These are phyloP conservation scores for Aphodius granarius DNA, from an alignment of 2,888 invertebrate genomes.

Conservation along the genomic window DNA sequence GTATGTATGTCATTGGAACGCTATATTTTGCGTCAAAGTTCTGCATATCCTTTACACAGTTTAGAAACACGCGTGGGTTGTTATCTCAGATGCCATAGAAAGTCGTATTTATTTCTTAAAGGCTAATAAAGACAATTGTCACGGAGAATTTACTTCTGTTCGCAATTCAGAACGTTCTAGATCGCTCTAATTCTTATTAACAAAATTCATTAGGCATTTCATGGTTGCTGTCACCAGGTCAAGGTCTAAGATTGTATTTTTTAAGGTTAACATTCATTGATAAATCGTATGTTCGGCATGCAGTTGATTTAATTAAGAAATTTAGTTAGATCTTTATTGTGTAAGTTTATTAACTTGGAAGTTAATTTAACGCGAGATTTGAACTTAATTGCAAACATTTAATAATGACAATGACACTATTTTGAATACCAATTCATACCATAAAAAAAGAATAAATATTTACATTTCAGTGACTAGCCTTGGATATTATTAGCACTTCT, in stretches of 20 bases:
- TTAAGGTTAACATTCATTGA: background rate
- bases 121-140: background rate
- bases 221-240: conserved; percentile 17
- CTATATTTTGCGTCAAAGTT: background rate
- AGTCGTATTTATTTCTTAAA: background rate
- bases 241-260: conserved; percentile 12
- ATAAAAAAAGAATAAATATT: background rate
- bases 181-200: conserved; percentile 18
- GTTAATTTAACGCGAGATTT: too few species aligned
- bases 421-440: background rate
- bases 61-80: background rate
- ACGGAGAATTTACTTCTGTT: background rate
- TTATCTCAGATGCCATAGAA: background rate
- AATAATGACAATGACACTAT: background rate
- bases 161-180: background rate
- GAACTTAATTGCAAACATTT: background rate
- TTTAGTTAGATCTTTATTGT: too few species aligned
- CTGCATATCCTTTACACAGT: background rate
- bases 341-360: too few species aligned
- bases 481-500: background rate
- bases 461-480: background rate
- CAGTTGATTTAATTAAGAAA: background rate
- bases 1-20: background rate
- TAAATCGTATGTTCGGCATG: background rate
- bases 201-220: conserved; percentile 17